Conservation (phyloP, 2,113 vertebrate species). For the Mastomys coucha region DNA sequence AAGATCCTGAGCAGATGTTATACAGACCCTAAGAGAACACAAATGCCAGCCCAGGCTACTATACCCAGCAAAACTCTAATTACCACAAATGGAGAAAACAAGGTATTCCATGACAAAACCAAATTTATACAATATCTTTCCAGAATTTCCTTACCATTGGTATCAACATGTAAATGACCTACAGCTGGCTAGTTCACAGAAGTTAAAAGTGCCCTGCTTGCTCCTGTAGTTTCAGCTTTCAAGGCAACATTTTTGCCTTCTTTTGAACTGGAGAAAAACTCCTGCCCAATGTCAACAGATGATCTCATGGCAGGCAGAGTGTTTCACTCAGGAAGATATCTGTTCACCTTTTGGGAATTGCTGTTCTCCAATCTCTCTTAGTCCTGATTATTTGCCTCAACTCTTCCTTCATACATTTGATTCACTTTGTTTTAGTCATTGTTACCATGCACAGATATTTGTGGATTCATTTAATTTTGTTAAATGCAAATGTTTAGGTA, state of each 20-base stretch:
- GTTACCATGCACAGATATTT: background rate
- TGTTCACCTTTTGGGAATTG: background rate
- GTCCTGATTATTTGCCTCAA: background rate
- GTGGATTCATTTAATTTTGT: background rate
- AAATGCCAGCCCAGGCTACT: too few species aligned
- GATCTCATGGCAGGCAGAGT: background rate
- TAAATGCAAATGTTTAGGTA: background rate
- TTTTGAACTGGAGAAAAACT: background rate
- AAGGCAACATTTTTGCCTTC: rapidly evolving
- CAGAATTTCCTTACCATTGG: background rate
- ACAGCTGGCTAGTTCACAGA: background rate
- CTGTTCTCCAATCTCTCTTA: background rate
- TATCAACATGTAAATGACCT: background rate
- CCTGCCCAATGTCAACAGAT: background rate
- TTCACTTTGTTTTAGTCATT: background rate
- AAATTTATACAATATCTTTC: too few species aligned
- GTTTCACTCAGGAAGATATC: background rate
- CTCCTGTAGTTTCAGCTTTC: background rate
- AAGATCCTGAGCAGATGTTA: too few species aligned
- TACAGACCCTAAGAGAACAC: too few species aligned
- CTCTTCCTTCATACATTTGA: background rate
- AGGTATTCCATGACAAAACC: too few species aligned
- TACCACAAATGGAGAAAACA: too few species aligned
- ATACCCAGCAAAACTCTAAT: too few species aligned
- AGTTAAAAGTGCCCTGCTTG: background rate